These are phyloP conservation scores for Prostheceraeus crozeri DNA, from an alignment of 2,888 invertebrate species.

Conservation along the genomic window DNA sequence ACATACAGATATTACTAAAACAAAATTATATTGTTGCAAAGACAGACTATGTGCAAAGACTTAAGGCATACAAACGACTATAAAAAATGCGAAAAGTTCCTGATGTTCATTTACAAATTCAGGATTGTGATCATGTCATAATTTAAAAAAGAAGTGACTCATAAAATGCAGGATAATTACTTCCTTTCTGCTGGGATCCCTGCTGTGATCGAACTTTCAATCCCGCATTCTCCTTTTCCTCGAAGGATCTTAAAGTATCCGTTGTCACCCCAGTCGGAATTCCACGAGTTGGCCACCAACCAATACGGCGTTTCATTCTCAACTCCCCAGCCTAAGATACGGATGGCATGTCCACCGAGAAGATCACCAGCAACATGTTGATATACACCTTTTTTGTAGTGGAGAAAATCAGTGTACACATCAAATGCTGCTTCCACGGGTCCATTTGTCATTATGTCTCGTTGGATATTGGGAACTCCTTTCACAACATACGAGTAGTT, in stretches of 20 bases:
- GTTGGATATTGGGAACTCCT: constrained; percentile 68
- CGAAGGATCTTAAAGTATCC: constrained; percentile 77
- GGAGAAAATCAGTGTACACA: constrained; percentile 74
- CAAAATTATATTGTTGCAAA: too few relatives aligned
- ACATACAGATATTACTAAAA: too few relatives aligned
- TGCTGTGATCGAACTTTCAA: constrained; percentile 54
- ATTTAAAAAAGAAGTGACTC: too few relatives aligned
- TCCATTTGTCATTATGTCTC: constrained; percentile 75
- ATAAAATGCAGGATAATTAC: too few relatives aligned
- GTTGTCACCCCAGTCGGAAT: constrained; percentile 78
- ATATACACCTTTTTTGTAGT: constrained; percentile 73
- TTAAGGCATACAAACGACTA: too few relatives aligned
- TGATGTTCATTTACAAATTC: too few relatives aligned
- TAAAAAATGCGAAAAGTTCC: too few relatives aligned
- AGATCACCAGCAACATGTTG: constrained; percentile 66
- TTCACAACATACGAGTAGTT: too few relatives aligned
- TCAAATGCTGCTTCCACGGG: constrained; percentile 81
- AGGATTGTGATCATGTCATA: too few relatives aligned
- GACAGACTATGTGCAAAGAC: too few relatives aligned
- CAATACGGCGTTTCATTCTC: constrained; percentile 73
- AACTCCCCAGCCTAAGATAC: constrained; percentile 80
- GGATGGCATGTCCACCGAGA: constrained; percentile 78
- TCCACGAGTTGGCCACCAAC: constrained; percentile 87
- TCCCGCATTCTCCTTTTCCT: constrained; percentile 64
- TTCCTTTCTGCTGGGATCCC: too few relatives aligned